Evolutionary conservation across 2,888 invertebrate genomes (phyloP).

Genomic region (Sarcophaga variegata): DNA sequence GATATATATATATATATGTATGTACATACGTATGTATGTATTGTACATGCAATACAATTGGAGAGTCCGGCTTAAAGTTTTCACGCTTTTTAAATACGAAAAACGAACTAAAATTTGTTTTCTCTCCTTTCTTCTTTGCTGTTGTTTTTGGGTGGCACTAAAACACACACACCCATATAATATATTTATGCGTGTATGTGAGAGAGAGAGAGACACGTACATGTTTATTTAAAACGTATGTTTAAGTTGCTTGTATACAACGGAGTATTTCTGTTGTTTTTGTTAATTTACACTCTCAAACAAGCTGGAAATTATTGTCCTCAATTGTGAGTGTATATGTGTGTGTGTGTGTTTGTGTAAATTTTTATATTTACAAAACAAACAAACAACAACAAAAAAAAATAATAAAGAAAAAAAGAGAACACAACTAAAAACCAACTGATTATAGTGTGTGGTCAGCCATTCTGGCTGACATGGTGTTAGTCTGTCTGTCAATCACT

Average conservation of each 20-base stretch:
- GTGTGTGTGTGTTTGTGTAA: not conserved
- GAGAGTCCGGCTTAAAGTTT: not conserved
- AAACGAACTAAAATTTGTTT: no score
- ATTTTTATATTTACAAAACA: not conserved
- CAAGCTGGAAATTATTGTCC: not conserved
- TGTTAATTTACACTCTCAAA: not conserved
- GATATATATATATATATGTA: not conserved
- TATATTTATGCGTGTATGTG: not conserved
- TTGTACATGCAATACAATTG: not conserved
- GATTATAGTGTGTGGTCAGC: not conserved
- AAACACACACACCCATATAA: no score
- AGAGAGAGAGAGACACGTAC: not conserved
- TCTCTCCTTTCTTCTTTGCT: no score
- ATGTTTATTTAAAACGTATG: not conserved
- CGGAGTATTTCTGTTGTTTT: not conserved
- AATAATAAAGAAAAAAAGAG: not conserved
- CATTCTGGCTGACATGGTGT: not conserved
- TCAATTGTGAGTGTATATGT: not conserved
- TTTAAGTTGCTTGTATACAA: not conserved
- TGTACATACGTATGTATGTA: not conserved
- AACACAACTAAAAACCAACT: conserved; percentile 1
- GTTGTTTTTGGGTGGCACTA: no score
- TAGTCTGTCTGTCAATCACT: conserved; percentile 7
- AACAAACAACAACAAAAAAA: not conserved
- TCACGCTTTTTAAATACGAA: not conserved